These are phyloP conservation scores for Centropyge bicolor DNA, from an alignment of 2,797 vertebrate species.

Conservation along the genomic window DNA sequence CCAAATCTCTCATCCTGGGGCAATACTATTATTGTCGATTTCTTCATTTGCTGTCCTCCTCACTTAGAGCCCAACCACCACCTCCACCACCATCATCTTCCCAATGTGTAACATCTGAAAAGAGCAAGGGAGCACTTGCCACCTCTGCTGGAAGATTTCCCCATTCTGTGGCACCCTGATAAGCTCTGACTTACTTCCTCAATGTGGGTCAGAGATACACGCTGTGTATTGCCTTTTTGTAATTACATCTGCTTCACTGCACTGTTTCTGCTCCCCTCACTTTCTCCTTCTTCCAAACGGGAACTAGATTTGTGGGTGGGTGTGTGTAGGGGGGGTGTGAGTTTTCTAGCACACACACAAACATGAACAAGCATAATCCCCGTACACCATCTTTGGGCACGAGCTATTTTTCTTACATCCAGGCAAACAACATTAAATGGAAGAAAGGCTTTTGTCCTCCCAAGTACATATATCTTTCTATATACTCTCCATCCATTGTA, in stretches of 20 bases:
- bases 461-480: conserved; percentile 40
- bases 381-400: conserved; percentile 40
- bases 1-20: conserved; percentile 36
- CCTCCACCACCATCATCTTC: conserved; percentile 58
- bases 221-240: conserved; percentile 80
- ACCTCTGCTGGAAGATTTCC: conserved; percentile 67
- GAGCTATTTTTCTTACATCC: conserved; percentile 53
- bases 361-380: conserved; percentile 49
- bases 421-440: conserved; percentile 54
- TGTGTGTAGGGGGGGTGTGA: conserved; percentile 16
- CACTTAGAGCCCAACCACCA: conserved; percentile 32
- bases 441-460: conserved; percentile 50
- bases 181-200: conserved; percentile 82
- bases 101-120: conserved; percentile 69
- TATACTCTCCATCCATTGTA: conserved; percentile 43
- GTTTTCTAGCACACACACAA: conserved; percentile 24
- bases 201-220: conserved; percentile 74
- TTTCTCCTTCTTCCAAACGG: conserved; percentile 44
- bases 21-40: conserved; percentile 30
- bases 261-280: conserved; percentile 66
- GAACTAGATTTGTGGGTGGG: conserved; percentile 56
- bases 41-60: conserved; percentile 60
- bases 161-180: conserved; percentile 77
- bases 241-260: conserved; percentile 80
- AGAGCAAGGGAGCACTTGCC: conserved; percentile 66